These are phyloP conservation scores for Crotophaga sulcirostris DNA, from an alignment of 2,113 vertebrate genomes.

Conservation along the genomic window DNA sequence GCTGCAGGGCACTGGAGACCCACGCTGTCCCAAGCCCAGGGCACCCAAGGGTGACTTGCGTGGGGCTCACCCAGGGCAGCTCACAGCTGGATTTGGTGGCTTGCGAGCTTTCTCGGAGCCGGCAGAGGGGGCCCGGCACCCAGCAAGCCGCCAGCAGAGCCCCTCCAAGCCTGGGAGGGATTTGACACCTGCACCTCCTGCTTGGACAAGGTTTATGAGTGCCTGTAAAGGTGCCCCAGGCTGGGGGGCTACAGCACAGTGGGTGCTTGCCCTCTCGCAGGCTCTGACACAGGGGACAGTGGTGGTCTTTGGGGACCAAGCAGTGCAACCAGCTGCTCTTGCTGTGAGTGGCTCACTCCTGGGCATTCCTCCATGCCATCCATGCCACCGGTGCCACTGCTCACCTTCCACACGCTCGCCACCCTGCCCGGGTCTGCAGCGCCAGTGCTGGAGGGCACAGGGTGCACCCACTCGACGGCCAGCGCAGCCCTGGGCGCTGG, in stretches of 20 bases:
- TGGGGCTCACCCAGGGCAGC: neutral
- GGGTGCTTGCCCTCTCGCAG: neutral
- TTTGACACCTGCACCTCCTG: neutral
- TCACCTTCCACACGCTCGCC: neutral
- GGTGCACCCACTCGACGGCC: rapidly evolving
- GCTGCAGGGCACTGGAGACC: neutral
- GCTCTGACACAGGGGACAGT: rapidly evolving
- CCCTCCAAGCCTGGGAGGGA: neutral
- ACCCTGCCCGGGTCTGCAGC: rapidly evolving
- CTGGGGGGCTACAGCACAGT: neutral
- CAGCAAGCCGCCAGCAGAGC: neutral
- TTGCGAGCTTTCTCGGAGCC: neutral
- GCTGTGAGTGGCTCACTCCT: rapidly evolving
- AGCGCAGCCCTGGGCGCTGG: rapidly evolving
- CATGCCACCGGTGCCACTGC: neutral
- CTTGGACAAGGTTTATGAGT: neutral
- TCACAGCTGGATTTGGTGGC: neutral
- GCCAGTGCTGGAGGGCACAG: rapidly evolving
- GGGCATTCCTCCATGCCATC: neutral
- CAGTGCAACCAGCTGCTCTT: rapidly evolving
- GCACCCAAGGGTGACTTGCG: neutral
- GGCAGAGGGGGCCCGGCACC: constrained; percentile 60
- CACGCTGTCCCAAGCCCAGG: rapidly evolving
- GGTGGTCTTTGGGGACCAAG: rapidly evolving
- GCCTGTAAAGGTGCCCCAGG: neutral